These are phyloP conservation scores for Ptychochromis oligacanthus DNA, from an alignment of 2,113 vertebrate genomes.

Conservation along the genomic window DNA sequence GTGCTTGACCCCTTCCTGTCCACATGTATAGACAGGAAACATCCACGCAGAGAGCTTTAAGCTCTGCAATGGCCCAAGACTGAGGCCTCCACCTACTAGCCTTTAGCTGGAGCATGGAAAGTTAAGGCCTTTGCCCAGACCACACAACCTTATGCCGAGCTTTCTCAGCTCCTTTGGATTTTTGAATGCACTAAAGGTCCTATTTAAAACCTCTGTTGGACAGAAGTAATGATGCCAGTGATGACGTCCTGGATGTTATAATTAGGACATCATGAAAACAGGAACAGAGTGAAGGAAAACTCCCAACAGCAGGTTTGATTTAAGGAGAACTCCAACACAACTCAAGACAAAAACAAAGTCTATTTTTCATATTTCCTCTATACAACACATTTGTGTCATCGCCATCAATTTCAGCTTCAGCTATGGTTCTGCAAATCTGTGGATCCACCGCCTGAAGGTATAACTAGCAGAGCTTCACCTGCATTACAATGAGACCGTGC, in stretches of 20 bases:
- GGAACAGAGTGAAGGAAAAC: not conserved
- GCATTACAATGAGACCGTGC: not conserved
- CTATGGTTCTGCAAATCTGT: not conserved
- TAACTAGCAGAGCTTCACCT: fast-evolving
- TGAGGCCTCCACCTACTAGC: not conserved
- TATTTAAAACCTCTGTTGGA: slow-evolving; percentile 2
- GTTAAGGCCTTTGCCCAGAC: not conserved
- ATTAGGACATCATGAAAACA: not conserved
- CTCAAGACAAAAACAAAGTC: not conserved
- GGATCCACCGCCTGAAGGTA: not conserved
- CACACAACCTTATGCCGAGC: not conserved
- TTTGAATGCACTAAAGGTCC: not conserved
- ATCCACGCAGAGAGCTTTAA: not conserved
- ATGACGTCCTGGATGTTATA: not conserved
- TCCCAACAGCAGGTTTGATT: not conserved
- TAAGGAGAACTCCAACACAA: not conserved
- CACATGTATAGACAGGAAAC: fast-evolving
- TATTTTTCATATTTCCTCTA: not conserved
- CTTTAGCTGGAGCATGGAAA: not conserved
- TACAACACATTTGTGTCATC: fast-evolving
- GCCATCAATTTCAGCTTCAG: not conserved
- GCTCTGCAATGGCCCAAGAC: not conserved
- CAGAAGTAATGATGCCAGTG: not conserved
- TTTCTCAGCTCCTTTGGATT: not conserved
- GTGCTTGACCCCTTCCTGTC: not conserved